Evolutionary conservation across 2,888 invertebrate species (phyloP), one percentile per base, ranked within the genome.

Genomic region (Clusia tigrina): DNA sequence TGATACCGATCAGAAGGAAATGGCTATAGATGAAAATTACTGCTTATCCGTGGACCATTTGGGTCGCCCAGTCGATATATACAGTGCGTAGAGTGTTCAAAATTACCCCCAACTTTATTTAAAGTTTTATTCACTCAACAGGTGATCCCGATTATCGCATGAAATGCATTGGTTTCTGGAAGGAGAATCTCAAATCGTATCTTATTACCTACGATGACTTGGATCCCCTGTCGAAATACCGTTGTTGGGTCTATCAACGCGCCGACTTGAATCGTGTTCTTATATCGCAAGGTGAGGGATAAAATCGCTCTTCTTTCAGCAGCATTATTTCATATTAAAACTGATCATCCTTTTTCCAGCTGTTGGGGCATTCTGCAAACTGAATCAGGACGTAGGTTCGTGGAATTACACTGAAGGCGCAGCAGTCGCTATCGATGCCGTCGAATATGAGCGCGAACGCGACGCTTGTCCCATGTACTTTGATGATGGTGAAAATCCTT

Each of bases 401-500:
- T 92, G 89, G 87, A 93, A 93, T 81, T 91, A 92, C 75, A 91
- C 92, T 0, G 93, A 96, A 80, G 98, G 98, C 58, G 97, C 98
- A 18, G 93, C 95, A 54, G 96, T 97, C 67, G 90, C 94, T 48
- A 85, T 98, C 18, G 92, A 93, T 77, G 92, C 98, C 89, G 89
- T 91, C 69, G 98, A 95, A 84, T 94, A 93, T 76, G 96, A 96
- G 84, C 86, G 96, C 85, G 93, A 95, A 85, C 89, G 96, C 1
- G 98, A 98, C 85, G 94, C 95, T 78, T 98, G 98, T 81, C 98
- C 98, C 0, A 97, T 98, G 95, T 90, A 93, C 81, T 98, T 97
- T 79, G 96, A 98, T 78, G 96, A 97, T 79, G 98, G 98, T 9
- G 86, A 88, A 51, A 89, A 96, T 84, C 96, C 96, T 0, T 96